A percentile compares a stretch with the other conserved stretches of the same genome.
These are phyloP conservation scores for Lepidurus packardi DNA, from an alignment of 1,140 invertebrate genomes.

Conservation along the genomic window DNA sequence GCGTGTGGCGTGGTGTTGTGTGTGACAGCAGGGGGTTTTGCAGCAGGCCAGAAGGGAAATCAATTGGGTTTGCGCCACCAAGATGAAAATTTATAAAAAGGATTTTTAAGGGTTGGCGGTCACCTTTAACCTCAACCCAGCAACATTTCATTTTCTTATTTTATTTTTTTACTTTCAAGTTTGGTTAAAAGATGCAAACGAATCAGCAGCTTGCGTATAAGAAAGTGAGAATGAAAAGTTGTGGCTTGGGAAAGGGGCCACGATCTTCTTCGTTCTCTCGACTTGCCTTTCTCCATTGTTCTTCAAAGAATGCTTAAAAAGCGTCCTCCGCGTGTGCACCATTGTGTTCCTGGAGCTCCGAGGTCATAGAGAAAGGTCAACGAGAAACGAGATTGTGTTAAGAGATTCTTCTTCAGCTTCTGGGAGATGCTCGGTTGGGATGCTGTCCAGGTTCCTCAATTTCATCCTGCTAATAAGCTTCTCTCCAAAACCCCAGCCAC, in stretches of 20 bases:
- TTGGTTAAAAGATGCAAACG: background rate
- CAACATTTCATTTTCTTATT: background rate
- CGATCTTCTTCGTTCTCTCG: no score
- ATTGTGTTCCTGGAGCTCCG: slow-evolving; percentile 1
- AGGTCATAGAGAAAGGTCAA: background rate
- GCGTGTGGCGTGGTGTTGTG: slow-evolving; percentile 20
- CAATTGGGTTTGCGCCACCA: slow-evolving; percentile 9
- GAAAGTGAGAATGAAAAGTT: slow-evolving; percentile 15
- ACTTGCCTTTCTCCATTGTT: slow-evolving; percentile 17
- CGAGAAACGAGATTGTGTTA: slow-evolving; percentile 17
- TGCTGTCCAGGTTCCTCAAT: background rate
- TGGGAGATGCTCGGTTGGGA: background rate
- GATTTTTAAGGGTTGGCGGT: background rate
- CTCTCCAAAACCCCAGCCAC: background rate
- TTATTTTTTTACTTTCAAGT: background rate
- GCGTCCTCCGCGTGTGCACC: background rate
- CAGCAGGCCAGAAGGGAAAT: slow-evolving; percentile 13
- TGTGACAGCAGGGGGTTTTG: slow-evolving; percentile 14
- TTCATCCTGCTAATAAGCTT: slow-evolving; percentile 15
- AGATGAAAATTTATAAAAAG: slow-evolving; percentile 4
- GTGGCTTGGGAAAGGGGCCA: slow-evolving; percentile 5
- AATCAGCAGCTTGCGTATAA: background rate
- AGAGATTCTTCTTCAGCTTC: slow-evolving; percentile 13
- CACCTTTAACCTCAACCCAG: background rate
- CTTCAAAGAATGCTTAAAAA: background rate